Conservation (phyloP, 2,888 invertebrate species). For the Melipona beecheii region DNA sequence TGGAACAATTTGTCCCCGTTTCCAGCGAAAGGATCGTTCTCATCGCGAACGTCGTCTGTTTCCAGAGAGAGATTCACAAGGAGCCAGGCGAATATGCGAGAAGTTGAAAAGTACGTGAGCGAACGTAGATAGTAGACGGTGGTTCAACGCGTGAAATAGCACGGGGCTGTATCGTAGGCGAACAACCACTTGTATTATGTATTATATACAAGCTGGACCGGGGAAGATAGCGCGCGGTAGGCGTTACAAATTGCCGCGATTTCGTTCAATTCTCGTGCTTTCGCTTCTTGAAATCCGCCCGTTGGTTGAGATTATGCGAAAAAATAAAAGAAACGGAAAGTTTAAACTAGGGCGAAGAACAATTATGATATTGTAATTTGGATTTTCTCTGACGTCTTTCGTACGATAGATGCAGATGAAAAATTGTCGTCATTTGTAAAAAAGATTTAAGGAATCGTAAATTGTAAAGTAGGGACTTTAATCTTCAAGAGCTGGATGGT, state of each 20-base stretch:
- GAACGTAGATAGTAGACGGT: not conserved
- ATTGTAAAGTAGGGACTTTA: too few species aligned
- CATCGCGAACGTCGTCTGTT: too few species aligned
- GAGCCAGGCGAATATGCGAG: slow-evolving; percentile 7
- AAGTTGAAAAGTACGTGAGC: not conserved
- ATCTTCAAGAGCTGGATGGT: too few species aligned
- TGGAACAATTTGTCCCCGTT: slow-evolving; percentile 31
- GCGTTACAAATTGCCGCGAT: slow-evolving; percentile 65
- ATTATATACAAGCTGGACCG: slow-evolving; percentile 50
- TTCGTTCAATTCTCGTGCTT: slow-evolving; percentile 47
- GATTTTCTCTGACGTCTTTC: too few species aligned
- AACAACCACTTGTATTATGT: slow-evolving; percentile 12
- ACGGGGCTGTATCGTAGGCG: slow-evolving; percentile 38
- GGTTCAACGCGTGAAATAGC: slow-evolving; percentile 8
- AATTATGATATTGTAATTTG: too few species aligned
- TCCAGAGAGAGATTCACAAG: too few species aligned
- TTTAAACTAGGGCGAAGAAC: not conserved
- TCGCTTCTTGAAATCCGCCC: slow-evolving; percentile 8
- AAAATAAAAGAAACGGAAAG: too few species aligned
- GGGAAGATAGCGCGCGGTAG: slow-evolving; percentile 53
- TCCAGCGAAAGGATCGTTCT: slow-evolving; percentile 7
- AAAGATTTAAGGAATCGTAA: too few species aligned
- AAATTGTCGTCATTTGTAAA: too few species aligned
- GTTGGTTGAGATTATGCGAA: too few species aligned
- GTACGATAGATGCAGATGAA: too few species aligned